phyloP scores from a whole-genome alignment of 2,888 invertebrate species.

The Drosophila koepferae region DNA sequence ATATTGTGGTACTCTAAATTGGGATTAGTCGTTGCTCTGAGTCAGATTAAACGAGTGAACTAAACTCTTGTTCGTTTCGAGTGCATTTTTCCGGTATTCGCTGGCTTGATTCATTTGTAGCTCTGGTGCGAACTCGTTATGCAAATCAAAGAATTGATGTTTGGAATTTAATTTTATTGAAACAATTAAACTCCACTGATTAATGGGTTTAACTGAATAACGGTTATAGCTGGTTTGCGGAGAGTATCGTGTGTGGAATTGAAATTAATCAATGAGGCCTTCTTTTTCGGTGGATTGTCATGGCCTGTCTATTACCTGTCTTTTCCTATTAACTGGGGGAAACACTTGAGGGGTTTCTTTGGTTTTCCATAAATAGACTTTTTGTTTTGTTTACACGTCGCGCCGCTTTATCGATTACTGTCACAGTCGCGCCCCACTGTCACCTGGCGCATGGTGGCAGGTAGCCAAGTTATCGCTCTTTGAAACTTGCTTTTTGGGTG shows the following conservation, averaged over 20 bases:
- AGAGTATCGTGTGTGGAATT: not conserved
- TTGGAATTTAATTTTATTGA: slow-evolving; percentile 27
- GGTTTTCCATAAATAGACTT: slow-evolving; percentile 47
- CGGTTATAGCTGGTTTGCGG: not conserved
- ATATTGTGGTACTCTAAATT: not conserved
- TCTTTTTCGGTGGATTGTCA: not conserved
- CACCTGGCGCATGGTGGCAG: not conserved
- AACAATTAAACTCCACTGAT: slow-evolving; percentile 16
- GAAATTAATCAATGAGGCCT: slow-evolving; percentile 8
- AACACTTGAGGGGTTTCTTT: slow-evolving; percentile 58
- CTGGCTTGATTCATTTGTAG: slow-evolving; percentile 1
- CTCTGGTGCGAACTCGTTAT: not conserved
- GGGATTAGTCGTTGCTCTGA: not conserved
- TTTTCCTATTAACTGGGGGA: slow-evolving; percentile 8
- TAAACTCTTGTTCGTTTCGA: not conserved
- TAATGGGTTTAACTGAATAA: slow-evolving; percentile 23
- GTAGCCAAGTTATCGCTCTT: not conserved
- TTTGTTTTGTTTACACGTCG: slow-evolving; percentile 50
- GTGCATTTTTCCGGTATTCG: not conserved
- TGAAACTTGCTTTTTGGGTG: slow-evolving; percentile 36
- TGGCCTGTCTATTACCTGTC: slow-evolving; percentile 14
- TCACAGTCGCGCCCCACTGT: not conserved
- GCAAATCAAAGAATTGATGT: slow-evolving; percentile 12
- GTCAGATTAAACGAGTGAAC: slow-evolving; percentile 8
- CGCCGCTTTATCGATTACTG: slow-evolving; percentile 53